These are phyloP conservation scores for Sebastes iracundus DNA, from an alignment of 2,797 vertebrate species.

Conservation along the genomic window DNA sequence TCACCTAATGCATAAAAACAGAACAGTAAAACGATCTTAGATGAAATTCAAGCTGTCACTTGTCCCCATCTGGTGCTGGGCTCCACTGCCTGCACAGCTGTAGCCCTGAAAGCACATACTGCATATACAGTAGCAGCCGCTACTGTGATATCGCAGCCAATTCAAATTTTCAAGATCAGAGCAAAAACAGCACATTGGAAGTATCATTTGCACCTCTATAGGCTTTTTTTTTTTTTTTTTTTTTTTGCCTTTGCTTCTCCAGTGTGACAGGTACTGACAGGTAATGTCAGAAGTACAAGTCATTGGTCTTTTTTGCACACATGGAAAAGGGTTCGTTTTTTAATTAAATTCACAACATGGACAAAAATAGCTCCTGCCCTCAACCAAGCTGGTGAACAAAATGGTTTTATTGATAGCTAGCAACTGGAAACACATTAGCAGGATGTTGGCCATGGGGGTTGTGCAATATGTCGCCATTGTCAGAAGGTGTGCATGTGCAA, in stretches of 20 bases:
- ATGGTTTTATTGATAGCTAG: not conserved
- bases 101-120: constrained; percentile 11
- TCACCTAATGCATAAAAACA: not conserved
- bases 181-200: not conserved
- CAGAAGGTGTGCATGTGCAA: too few species aligned
- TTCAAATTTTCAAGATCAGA: not conserved
- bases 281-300: not conserved
- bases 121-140: not conserved
- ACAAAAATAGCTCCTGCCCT: not conserved
- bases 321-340: not conserved
- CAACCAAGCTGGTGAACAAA: not conserved
- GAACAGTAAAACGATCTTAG: not conserved
- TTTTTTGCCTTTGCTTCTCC: not conserved
- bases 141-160: not conserved
- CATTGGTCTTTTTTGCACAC: not conserved
- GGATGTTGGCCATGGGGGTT: too few species aligned
- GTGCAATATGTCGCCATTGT: too few species aligned
- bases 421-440: not conserved
- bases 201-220: not conserved
- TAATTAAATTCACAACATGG: not conserved
- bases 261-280: not conserved
- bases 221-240: not conserved
- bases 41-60: constrained; percentile 14
- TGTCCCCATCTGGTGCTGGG: constrained; percentile 2
- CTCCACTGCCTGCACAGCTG: not conserved